Conservation (phyloP, 2,113 vertebrate species). For the Martes martes region DNA sequence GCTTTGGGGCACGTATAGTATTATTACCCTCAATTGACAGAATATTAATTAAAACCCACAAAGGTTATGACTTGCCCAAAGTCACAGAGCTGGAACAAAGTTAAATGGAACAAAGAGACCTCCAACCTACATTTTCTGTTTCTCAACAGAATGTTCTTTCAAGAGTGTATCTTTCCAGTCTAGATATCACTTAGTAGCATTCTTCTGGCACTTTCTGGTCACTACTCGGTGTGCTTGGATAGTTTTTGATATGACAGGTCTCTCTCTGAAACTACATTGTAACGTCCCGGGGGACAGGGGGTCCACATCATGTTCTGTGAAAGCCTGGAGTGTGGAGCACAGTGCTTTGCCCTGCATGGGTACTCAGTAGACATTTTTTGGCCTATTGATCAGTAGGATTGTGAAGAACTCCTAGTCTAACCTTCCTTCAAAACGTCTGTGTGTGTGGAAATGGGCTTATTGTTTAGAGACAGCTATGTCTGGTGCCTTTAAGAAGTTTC, state of each 20-base stretch:
- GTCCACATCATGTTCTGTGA: background rate
- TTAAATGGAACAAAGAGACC: background rate
- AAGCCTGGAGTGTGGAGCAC: background rate
- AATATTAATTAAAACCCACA: background rate
- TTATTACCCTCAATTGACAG: conserved; percentile 17
- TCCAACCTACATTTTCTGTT: background rate
- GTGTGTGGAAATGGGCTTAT: background rate
- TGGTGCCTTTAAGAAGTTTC: conserved; percentile 15
- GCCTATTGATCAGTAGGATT: background rate
- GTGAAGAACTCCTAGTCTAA: background rate
- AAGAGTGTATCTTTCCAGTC: background rate
- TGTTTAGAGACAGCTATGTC: background rate
- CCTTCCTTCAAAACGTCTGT: background rate
- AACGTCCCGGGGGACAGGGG: background rate
- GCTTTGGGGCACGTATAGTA: background rate
- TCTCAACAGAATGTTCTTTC: conserved; percentile 33
- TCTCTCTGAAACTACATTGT: background rate
- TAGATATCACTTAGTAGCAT: background rate
- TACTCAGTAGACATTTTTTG: background rate
- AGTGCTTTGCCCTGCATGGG: background rate
- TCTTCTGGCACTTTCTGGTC: conserved; percentile 15
- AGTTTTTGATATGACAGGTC: background rate
- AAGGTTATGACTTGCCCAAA: background rate
- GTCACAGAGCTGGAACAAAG: background rate
- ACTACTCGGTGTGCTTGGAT: background rate